Conservation (phyloP, 2,113 vertebrate genomes). For the Grammomys dolichurus region DNA sequence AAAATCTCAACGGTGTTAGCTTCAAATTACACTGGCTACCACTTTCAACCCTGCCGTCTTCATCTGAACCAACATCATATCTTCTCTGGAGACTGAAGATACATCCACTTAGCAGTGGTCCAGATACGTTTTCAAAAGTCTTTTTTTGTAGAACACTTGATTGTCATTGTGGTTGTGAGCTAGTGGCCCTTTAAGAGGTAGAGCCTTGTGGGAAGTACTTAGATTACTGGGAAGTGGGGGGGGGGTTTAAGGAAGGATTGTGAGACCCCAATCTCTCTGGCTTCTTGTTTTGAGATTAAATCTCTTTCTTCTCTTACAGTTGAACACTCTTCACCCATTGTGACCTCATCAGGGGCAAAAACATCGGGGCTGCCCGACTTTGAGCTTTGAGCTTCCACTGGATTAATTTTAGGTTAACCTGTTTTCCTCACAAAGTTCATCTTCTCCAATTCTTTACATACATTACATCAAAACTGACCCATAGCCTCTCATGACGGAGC, state of each 20-base stretch:
- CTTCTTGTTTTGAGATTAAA: background rate
- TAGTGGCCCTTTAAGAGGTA: background rate
- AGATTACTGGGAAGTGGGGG: background rate
- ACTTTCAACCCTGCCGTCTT: background rate
- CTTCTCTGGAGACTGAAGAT: constrained; percentile 20
- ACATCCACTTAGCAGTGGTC: background rate
- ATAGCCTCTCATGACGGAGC: background rate
- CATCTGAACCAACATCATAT: background rate
- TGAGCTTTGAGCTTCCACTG: background rate
- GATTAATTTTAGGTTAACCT: background rate
- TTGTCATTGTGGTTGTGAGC: background rate
- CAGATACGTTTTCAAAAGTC: background rate
- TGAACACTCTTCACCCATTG: no score
- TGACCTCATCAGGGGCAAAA: background rate
- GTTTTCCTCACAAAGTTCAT: background rate
- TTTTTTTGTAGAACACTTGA: background rate
- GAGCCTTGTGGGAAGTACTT: background rate
- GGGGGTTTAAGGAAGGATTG: background rate
- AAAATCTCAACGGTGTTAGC: background rate
- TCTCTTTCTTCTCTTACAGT: background rate
- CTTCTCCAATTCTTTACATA: background rate
- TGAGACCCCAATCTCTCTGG: background rate
- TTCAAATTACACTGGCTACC: background rate
- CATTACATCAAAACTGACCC: background rate
- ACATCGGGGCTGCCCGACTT: background rate